Conservation (phyloP, 2,888 invertebrate genomes). For the Blomia tropicalis region DNA sequence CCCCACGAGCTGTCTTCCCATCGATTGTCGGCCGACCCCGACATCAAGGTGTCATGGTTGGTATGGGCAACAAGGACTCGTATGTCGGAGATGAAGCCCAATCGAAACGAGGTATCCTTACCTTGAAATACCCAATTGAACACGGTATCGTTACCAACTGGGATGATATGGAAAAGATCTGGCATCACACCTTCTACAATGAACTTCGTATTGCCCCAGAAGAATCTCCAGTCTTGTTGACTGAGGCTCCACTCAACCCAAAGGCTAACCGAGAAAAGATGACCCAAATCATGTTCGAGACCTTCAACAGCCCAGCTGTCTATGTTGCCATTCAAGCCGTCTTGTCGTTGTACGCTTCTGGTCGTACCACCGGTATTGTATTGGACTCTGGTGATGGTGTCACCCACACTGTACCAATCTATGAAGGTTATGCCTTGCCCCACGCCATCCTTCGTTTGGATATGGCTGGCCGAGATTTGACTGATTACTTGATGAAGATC, state of each 20-base stretch:
- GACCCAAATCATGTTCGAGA: conserved; percentile 52
- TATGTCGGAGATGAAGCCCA: conserved; percentile 94
- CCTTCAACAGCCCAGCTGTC: conserved; percentile 81
- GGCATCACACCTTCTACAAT: conserved; percentile 39
- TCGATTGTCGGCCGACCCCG: conserved; percentile 39
- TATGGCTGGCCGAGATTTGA: conserved; percentile 87
- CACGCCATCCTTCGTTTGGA: conserved; percentile 92
- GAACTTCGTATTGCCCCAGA: conserved; percentile 39
- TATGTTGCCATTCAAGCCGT: conserved; percentile 88
- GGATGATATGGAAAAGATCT: conserved; percentile 41
- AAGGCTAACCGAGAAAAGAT: conserved; percentile 86
- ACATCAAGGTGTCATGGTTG: conserved; percentile 58
- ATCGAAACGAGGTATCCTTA: conserved; percentile 49
- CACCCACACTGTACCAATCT: conserved; percentile 87
- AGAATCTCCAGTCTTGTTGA: conserved; percentile 56
- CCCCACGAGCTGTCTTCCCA: conserved; percentile 41
- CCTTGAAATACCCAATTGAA: conserved; percentile 43
- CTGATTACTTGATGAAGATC: conserved; percentile 94
- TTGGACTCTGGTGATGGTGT: conserved; percentile 89
- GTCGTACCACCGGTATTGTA: conserved; percentile 90
- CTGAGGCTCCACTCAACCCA: conserved; percentile 78
- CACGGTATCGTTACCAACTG: conserved; percentile 43
- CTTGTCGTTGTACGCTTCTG: conserved; percentile 77
- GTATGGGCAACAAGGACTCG: conserved; percentile 93
- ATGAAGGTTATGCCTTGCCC: conserved; percentile 75